Evolutionary conservation across 2,113 vertebrate genomes (phyloP).

Genomic region (Burhinus oedicnemus): DNA sequence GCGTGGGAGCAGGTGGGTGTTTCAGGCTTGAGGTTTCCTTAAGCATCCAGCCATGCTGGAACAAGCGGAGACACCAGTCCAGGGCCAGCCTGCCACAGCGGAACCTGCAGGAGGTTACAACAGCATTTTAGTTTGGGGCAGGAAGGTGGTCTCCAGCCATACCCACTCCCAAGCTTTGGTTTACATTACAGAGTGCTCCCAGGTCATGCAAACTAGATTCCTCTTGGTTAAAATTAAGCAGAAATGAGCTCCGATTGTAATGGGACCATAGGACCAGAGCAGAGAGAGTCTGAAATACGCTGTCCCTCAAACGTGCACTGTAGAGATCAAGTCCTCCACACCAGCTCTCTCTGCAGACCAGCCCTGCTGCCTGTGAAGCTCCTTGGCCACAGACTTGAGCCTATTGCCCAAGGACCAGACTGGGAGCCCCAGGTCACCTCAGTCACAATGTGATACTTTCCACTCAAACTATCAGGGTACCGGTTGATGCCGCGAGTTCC

Average conservation of each 20-base stretch:
- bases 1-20: accelerated
- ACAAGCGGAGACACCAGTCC: accelerated
- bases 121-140: accelerated
- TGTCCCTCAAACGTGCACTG: not conserved
- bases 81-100: not conserved
- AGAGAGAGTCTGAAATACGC: not conserved
- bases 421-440: not conserved
- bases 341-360: not conserved
- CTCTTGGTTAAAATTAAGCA: not conserved
- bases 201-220: not conserved
- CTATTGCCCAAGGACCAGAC: too few relatives aligned
- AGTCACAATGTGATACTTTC: not conserved
- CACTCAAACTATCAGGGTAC: not conserved
- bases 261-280: not conserved
- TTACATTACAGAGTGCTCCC: not conserved
- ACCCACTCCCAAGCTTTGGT: not conserved
- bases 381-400: not conserved
- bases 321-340: accelerated
- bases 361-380: not conserved
- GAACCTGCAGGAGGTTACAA: not conserved
- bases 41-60: not conserved
- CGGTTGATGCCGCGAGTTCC: accelerated
- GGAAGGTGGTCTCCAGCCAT: not conserved
- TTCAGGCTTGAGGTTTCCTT: not conserved
- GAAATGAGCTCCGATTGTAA: not conserved